phyloP scores from a whole-genome alignment of 2,113 vertebrate genomes.

The Archocentrus centrarchus region DNA sequence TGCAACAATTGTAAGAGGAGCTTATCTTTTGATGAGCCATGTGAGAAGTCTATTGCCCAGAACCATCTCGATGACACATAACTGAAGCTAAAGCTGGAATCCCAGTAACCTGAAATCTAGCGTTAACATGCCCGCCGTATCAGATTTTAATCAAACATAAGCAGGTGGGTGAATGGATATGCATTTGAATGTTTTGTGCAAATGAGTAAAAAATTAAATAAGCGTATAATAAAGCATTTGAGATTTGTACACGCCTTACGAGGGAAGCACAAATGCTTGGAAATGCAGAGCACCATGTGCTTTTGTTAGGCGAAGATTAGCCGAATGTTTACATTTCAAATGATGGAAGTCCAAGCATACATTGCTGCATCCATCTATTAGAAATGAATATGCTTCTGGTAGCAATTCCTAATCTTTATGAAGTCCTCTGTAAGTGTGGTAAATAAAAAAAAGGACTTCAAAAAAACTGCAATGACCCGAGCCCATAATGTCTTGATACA shows the following conservation, averaged over 20 bases:
- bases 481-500: constrained; percentile 37
- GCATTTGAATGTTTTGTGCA: background rate
- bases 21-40: constrained; percentile 62
- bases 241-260: background rate
- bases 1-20: constrained; percentile 48
- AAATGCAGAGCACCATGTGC: background rate
- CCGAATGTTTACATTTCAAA: background rate
- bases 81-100: constrained; percentile 3
- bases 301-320: background rate
- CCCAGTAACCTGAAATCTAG: constrained; percentile 23
- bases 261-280: background rate
- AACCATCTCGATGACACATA: constrained; percentile 30
- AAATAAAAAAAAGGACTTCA: background rate
- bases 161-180: background rate
- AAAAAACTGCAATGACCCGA: constrained; percentile 21
- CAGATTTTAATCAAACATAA: background rate
- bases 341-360: background rate
- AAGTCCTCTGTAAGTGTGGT: constrained; percentile 5
- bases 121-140: background rate
- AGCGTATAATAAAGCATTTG: background rate
- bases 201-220: background rate
- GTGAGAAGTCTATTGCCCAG: constrained; percentile 48
- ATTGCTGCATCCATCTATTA: background rate
- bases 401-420: background rate
- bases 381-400: background rate